Evolutionary conservation across 2,113 vertebrate species (phyloP), one percentile per base, ranked within the genome.

Genomic region (Pitta sordida): DNA sequence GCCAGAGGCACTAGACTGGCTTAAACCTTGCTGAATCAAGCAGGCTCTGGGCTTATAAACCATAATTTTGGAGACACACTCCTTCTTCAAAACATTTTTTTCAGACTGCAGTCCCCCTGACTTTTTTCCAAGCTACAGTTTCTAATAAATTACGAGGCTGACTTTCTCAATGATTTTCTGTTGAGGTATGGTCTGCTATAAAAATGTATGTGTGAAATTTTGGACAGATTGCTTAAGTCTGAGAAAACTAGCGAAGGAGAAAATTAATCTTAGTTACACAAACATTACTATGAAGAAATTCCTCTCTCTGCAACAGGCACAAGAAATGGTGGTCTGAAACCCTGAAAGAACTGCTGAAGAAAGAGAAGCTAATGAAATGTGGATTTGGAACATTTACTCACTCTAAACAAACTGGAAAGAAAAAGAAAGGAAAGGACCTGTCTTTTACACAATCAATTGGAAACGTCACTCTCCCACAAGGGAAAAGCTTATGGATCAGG

Each of bases 361-460:
- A 79, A 64, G 36, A 53, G 70, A 94, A 95, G 15, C 9, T 58
- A 83, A 91, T 79, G 65, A 95, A 96, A 91, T 36, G 15, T 73
- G 32, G 20, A 86, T 96, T 88, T 93, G 93, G 70, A 95, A 91
- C 23, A 79, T 58, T 90, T 76, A 75, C 13, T 90, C 32, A 59
- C 85, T 75, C 63, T 86, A 65, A 95, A 95, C 30, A 23, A 83
- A 24, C 44, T 94, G 52, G 82, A 89, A 93, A 87, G 85, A 70
- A 86, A 91, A 90, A 37, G 16, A 90, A 75, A 58, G 27, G 70
- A 81, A 95, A 91, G 29, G 14, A 83, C 32, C 29, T 82, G n/a
- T 9, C 58, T 85, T 79, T 70, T 53, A 70, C 6, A 0, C 29
- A 80, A 49, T 29, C 59, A 55, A 2, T 12, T 83, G 82, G 62